Conservation (phyloP, 2,797 vertebrate genomes). For the Pantherophis alleghaniensis region DNA sequence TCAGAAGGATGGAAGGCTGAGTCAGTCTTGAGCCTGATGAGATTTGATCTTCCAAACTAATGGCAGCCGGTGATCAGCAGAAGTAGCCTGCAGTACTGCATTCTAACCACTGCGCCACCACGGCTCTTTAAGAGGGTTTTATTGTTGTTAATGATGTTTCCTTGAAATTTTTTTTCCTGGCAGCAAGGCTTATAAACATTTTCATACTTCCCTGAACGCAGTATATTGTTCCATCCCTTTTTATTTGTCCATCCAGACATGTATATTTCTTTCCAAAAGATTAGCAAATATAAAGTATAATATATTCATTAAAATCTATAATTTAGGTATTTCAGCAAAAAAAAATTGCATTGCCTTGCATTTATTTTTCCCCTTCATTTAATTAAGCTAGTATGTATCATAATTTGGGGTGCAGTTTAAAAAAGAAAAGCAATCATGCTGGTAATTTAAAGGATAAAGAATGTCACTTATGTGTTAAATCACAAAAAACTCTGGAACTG, state of each 20-base stretch:
- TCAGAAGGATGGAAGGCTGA: too few relatives aligned
- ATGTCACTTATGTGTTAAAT: neutral
- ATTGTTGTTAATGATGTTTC: neutral
- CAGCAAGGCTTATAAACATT: neutral
- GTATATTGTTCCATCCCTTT: neutral
- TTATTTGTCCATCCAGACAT: neutral
- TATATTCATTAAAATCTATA: slow-evolving; percentile 10
- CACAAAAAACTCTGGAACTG: neutral
- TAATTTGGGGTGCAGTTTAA: neutral
- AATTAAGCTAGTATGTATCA: neutral
- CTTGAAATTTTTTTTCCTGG: neutral
- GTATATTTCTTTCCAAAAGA: slow-evolving; percentile 6
- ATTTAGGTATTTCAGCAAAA: slow-evolving; percentile 12
- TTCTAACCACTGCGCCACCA: too few relatives aligned
- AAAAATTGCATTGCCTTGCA: neutral
- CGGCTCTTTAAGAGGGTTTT: too few relatives aligned
- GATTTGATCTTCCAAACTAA: too few relatives aligned
- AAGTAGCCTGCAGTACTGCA: too few relatives aligned
- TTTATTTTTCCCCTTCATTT: slow-evolving; percentile 16
- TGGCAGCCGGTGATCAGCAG: too few relatives aligned
- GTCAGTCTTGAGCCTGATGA: too few relatives aligned
- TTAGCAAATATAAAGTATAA: neutral
- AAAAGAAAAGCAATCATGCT: neutral
- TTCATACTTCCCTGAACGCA: neutral
- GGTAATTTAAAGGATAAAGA: neutral